A percentile compares a stretch with the other conserved stretches of the same genome.
Evolutionary conservation across 2,888 invertebrate genomes (phyloP).

Genomic region (Calameuta pallipes): DNA sequence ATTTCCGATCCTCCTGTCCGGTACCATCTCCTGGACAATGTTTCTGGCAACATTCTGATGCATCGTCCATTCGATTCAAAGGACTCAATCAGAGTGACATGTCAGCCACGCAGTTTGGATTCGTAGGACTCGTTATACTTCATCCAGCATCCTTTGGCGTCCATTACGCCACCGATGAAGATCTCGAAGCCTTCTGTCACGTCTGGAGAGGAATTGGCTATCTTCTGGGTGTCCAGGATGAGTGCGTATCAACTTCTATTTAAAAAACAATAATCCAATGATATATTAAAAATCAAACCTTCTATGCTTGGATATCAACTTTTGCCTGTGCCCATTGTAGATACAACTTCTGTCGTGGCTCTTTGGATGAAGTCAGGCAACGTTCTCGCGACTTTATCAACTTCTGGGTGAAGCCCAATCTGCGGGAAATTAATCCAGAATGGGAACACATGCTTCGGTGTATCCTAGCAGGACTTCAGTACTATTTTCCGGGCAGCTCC

Average conservation of each 20-base stretch:
- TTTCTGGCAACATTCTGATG: constrained; percentile 25
- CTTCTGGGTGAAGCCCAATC: constrained; percentile 55
- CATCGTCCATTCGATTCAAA: constrained; percentile 5
- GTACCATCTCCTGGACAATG: constrained; percentile 37
- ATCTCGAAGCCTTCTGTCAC: constrained; percentile 69
- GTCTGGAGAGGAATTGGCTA: constrained; percentile 70
- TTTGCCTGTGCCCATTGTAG: constrained; percentile 21
- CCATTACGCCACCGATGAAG: constrained; percentile 58
- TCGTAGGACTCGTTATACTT: constrained; percentile 66
- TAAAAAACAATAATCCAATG: not conserved
- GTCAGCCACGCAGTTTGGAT: constrained; percentile 69
- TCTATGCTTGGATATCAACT: not conserved
- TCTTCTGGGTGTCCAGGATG: constrained; percentile 66
- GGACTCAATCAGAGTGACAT: constrained; percentile 69
- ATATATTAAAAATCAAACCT: not conserved
- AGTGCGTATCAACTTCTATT: constrained; percentile 34
- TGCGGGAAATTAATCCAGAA: constrained; percentile 52
- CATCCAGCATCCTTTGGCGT: constrained; percentile 66
- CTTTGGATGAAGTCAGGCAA: constrained; percentile 51
- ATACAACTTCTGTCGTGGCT: constrained; percentile 64
- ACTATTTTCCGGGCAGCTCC: constrained; percentile 46
- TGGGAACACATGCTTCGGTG: constrained; percentile 66
- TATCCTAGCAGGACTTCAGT: constrained; percentile 52
- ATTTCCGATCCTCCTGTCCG: constrained; percentile 43
- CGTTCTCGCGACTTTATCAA: constrained; percentile 51